phyloP scores from a whole-genome alignment of 1,140 invertebrate genomes.

The Ephestia elutella region DNA sequence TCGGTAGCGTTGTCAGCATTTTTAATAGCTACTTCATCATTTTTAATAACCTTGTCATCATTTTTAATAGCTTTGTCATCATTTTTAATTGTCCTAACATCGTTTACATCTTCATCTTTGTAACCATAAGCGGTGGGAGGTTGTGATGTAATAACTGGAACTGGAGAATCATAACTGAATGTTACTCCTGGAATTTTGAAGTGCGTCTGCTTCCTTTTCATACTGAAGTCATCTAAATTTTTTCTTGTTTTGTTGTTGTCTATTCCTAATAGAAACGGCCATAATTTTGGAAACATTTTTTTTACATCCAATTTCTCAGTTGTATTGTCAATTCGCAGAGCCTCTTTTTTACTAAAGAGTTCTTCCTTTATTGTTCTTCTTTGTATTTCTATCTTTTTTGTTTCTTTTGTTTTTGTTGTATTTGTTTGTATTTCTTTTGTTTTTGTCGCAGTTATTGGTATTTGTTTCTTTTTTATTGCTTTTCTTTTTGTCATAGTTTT shows the following conservation, averaged over 20 bases:
- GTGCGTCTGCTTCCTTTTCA: slow-evolving; percentile 23
- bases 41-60: too few species aligned
- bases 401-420: background rate
- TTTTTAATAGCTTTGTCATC: background rate
- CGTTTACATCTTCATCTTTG: too few species aligned
- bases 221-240: slow-evolving; percentile 23
- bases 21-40: background rate
- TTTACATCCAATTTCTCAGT: background rate
- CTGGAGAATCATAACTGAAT: background rate
- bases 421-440: too few species aligned
- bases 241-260: slow-evolving; percentile 16
- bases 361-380: background rate
- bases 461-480: too few species aligned
- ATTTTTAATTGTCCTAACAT: too few species aligned
- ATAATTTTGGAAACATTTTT: background rate
- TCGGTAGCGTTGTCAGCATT: background rate
- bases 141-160: background rate
- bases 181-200: slow-evolving; percentile 18
- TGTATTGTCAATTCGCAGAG: background rate
- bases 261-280: background rate
- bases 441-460: too few species aligned
- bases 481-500: too few species aligned
- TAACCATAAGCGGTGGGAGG: too few species aligned
- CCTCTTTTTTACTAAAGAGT: background rate
- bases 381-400: too few species aligned